Base-by-base conservation (phyloP, 2,797 vertebrate genomes). In the Hydrophis major region DNA sequence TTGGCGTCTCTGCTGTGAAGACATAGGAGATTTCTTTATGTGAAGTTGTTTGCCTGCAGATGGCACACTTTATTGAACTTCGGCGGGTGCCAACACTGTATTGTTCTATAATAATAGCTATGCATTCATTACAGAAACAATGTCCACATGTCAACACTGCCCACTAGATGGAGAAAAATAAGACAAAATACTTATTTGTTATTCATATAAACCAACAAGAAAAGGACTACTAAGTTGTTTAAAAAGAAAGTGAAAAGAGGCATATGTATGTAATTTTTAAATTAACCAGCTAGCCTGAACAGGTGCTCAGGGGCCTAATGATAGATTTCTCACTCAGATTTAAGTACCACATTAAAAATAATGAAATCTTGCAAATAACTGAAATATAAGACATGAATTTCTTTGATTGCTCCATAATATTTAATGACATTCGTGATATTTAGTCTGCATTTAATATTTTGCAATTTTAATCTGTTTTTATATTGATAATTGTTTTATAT, bases 11-110 rank as follows among this genome's bases (percentile, higher is more conserved):
- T 12, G 99, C 98, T 93, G 99, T 99, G 96, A 99, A 99, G 90
- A 99, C 99, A 1, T 99, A 99, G 0, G 99, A 99, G 97, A 99
- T 99, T 97, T 99, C 99, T 3, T 99, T 97, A 96, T 99, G 99
- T 37, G 98, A 99, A 0, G 99, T 99, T 83, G 98, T 99, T 97
- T 99, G 99, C 92, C 99, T 98, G 95, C 99, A 99, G 94, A 99
- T 99, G 96, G 99, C 99, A 93, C 99, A 99, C 93, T 98, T 99
- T 94, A 99, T 99, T 89, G 99, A 98, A 55, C 98, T 98, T 14
- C 98, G 98, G 55, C 99, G 98, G 1, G 98, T 99, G 56, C 99
- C 99, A 91, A 99, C 97, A 0, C 99, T 99, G 97, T 99, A 99
- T 95, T 99, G 99, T 92, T 99, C 99, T 94, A 99, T 98, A 56